Base-by-base conservation (phyloP, 37 sponge, comb jelly and placozoan species). In the Ianthella basta region DNA sequence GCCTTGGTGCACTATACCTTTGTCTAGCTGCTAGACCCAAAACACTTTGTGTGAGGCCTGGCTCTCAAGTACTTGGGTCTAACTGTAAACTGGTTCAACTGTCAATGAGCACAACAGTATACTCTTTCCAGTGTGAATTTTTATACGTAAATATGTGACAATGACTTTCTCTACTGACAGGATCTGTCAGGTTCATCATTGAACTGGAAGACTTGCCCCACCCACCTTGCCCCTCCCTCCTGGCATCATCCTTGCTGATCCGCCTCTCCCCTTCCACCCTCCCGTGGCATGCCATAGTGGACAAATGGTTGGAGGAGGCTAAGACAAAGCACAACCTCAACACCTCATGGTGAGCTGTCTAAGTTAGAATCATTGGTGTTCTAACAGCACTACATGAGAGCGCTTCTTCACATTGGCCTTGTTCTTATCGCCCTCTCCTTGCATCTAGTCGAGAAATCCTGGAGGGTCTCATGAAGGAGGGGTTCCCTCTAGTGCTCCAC, bases 251-350 rank as follows among this genome's bases (percentile, higher is more conserved):
- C 59, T 53, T 60, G 29, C 55, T 94, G 32, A 34, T 94, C 16
- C 83, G 85, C 80, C 83, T 34, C 54, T 37, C 36, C 24, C 37
- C 57, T 27, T 81, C 84, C 27, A 65, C 77, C 23, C 56, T 94
- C 54, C 32, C 86, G 1, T 85, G 44, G 54, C 54, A 83, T 41
- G 82, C 81, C 16, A 18, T 94, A 1, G 72, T 90, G 20, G 74
- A 88, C 24, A 86, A 79, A 6, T 94, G 94, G 94, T 56, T 94
- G 41, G 92, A 94, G 20, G 88, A 70, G 44, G 91, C 89, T 56
- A 84, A 86, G 32, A 85, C 83, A 15, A 85, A 86, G 18, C 94
- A 94, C 65, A 87, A 88, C 61, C 80, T 94, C 38, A 87, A 82
- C 64, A 57, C 83, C 29, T 68, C 74, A 57, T 77, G 91, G 93